Base-by-base conservation (phyloP, 2,113 vertebrate genomes). In the Cinclus mexicanus region DNA sequence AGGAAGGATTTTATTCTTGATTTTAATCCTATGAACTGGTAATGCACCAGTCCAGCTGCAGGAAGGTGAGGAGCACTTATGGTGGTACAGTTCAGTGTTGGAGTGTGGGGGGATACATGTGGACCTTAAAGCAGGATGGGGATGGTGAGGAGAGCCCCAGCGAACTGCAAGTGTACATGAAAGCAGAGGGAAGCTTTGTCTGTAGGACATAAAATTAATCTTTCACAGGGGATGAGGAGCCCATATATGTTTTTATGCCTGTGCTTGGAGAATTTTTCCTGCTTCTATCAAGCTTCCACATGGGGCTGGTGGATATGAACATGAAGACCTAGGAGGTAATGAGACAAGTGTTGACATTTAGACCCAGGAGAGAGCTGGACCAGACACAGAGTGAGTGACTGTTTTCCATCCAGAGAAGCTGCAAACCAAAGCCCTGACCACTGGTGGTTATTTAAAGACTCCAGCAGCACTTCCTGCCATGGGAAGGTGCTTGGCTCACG, bases 401-500 rank as follows among this genome's bases (percentile, higher is more conserved):
- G 16, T 72, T 89, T 94, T 90, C 55, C 49, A 50, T 61, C 89
- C 89, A 89, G 80, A 15, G 2, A 41, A 91, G 84, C 78, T 88
- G 71, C 69, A 86, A 93, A 94, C 84, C 89, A 63, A 83, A 91
- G 29, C 71, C 61, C 70, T 91, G 84, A 93, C 93, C 93, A 81
- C 93, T 91, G 63, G 75, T 87, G 93, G 75, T 90, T 96, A 95
- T 96, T 97, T 97, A 93, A 95, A 95, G 94, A 56, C 82, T 95
- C 75, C 71, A 5, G 3, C 39, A 10, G 61, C 0, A 0, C 46
- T 95, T 95, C 93, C 90, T 85, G 92, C 24, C 0, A 31, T 83
- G 95, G 71, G 84, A 97, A 96, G 95, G 90, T 90, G 82, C 71
- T 94, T 96, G 93, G 92, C 95, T 67, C 39, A 31, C 0, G 22